Base-by-base conservation (phyloP, 1,140 invertebrate genomes). In the Drosophila miranda region DNA sequence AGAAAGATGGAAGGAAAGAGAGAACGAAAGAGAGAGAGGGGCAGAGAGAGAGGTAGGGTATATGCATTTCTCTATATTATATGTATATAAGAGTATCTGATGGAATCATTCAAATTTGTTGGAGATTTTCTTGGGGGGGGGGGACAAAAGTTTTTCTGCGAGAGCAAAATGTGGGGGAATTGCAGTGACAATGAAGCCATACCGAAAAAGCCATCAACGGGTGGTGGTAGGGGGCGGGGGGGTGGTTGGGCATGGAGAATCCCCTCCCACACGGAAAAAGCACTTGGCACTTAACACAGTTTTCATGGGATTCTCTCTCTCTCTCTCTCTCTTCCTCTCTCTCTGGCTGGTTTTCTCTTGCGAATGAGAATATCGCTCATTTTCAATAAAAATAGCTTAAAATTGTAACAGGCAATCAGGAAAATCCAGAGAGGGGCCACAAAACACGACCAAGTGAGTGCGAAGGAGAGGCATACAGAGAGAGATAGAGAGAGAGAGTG, bases 321-420 rank as follows among this genome's bases (percentile, higher is more conserved):
- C 34, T 49, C 14, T 62, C 58, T 55, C 42, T 44, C 49, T 30
- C 49, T 42, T 11, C n/a, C 48, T 51, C 57, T 51, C 44, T 63
- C 28, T 41, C 48, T 57, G 16, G 57, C 23, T 50, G 62, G 44
- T 61, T 76, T 61, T 62, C 44, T 58, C 57, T 30, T 38, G 34
- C 16, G 62, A 64, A 54, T 72, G 73, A 86, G 67, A 86, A 83
- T 78, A 77, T 86, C 82, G 82, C 81, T 87, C 82, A 78, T 75
- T 86, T 87, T 86, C 83, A 88, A 86, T 87, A 87, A 87, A 87
- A 87, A 87, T 87, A 87, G 82, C 82, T 87, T 87, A 87, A 86
- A 86, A 87, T 87, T 55, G 71, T 74, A 87, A 69, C 82, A 87
- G 82, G 82, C 82, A 56, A 63, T 62, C 82, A 87, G 82, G 54